Evolutionary conservation across 2,113 vertebrate species (phyloP).

Genomic region (Chaetops frenatus): DNA sequence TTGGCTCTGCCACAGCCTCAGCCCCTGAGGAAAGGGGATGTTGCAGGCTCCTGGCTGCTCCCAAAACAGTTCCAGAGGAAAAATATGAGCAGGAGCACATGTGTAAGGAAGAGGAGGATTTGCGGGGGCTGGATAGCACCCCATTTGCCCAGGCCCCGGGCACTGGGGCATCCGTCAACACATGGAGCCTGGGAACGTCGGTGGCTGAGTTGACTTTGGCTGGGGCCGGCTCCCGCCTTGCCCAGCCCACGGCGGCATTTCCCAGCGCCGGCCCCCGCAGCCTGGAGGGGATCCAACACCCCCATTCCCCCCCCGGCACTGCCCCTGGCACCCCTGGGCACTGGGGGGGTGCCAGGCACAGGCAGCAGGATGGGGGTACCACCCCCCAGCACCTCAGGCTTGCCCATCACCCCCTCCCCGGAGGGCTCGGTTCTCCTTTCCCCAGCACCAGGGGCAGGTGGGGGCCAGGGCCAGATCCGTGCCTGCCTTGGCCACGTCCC

Average conservation of each 20-base stretch:
- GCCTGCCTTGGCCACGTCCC: neutral
- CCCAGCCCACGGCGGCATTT: neutral
- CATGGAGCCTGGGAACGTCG: neutral
- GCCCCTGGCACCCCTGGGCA: neutral
- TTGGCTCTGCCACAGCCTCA: rapidly evolving
- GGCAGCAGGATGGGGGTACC: too few relatives aligned
- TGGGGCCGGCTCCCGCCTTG: neutral
- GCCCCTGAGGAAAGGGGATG: neutral
- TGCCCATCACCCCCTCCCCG: rapidly evolving
- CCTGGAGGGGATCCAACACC: neutral
- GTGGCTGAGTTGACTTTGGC: slow-evolving; percentile 23
- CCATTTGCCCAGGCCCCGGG: neutral
- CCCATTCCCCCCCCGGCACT: neutral
- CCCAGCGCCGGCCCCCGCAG: rapidly evolving
- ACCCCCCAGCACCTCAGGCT: neutral
- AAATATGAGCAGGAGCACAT: neutral
- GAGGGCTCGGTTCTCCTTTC: neutral
- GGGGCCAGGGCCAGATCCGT: neutral
- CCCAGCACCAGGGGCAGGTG: neutral
- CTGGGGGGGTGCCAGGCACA: rapidly evolving
- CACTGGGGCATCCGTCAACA: neutral
- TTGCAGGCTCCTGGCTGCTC: neutral
- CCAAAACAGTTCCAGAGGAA: neutral
- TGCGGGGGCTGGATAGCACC: neutral
- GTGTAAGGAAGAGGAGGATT: neutral